These are phyloP conservation scores for Agrotis puta DNA, from an alignment of 2,888 invertebrate species.

Conservation along the genomic window DNA sequence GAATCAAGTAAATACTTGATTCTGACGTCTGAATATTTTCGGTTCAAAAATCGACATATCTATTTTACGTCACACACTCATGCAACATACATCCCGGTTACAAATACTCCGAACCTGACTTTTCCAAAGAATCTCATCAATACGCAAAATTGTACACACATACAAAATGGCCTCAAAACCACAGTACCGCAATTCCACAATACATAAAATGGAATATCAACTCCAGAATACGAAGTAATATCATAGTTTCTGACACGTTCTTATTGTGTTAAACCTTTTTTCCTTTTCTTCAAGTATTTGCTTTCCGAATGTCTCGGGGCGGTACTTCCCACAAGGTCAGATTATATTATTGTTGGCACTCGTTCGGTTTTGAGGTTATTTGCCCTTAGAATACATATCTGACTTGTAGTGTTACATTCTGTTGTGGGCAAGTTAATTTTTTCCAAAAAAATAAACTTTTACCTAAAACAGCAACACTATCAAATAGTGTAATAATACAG, in stretches of 20 bases:
- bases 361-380: conserved; percentile 25
- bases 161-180: conserved; percentile 7
- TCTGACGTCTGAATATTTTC: no score
- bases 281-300: conserved; percentile 42
- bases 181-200: conserved; percentile 1
- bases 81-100: no score
- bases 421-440: background rate
- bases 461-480: no score
- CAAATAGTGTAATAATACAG: no score
- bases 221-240: conserved; percentile 33
- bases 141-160: background rate
- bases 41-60: no score
- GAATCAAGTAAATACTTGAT: no score
- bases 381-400: conserved; percentile 1
- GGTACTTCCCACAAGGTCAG: conserved; percentile 21
- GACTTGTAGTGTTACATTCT: conserved; percentile 10
- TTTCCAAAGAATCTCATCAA: no score
- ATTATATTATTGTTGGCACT: conserved; percentile 21
- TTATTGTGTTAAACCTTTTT: conserved; percentile 34
- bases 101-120: no score
- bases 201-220: conserved; percentile 21
- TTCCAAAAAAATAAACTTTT: background rate
- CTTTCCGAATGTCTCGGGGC: conserved; percentile 33
- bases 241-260: conserved; percentile 40
- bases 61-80: no score